Evolutionary conservation across 37 sponge, comb jelly and placozoan species (phyloP).

Genomic region (Cladorhizidae sp.): DNA sequence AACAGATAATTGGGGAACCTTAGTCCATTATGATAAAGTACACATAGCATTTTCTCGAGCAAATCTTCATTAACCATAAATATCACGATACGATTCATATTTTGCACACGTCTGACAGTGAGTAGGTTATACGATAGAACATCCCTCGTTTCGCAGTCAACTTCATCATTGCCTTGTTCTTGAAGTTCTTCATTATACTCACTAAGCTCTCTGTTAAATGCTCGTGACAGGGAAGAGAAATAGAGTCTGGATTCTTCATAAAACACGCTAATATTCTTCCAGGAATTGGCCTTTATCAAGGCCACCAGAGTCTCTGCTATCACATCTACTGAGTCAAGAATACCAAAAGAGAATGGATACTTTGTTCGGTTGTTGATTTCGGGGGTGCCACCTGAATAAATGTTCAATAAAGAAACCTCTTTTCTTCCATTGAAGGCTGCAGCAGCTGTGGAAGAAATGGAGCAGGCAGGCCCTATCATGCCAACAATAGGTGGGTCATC

Average conservation of each 20-base stretch:
- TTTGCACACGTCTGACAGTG: background rate
- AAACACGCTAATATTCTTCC: background rate
- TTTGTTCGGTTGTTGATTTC: background rate
- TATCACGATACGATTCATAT: background rate
- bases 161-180: background rate
- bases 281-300: background rate
- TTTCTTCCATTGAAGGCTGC: background rate
- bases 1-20: background rate
- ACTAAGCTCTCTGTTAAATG: background rate
- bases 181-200: background rate
- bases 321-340: background rate
- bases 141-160: background rate
- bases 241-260: background rate
- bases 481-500: background rate
- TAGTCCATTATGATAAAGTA: background rate
- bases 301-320: background rate
- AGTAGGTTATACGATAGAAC: background rate
- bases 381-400: background rate
- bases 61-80: background rate
- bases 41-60: background rate
- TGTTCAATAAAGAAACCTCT: background rate
- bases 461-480: background rate
- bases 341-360: constrained; percentile 1
- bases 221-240: too few relatives aligned
- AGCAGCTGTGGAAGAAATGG: background rate